Evolutionary conservation across 2,113 vertebrate genomes (phyloP).

Genomic region (Oriolus oriolus): DNA sequence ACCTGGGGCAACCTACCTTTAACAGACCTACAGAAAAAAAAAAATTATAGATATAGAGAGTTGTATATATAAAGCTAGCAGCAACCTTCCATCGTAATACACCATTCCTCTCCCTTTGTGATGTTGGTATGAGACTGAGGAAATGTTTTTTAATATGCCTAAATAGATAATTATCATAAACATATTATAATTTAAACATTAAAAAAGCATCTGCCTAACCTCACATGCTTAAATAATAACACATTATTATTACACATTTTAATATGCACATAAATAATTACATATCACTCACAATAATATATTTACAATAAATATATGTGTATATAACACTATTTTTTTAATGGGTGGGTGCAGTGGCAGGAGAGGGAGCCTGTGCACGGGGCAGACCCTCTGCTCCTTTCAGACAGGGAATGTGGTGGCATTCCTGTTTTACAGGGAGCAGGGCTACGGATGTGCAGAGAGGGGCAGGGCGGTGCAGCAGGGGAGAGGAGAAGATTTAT

Average conservation of each 20-base stretch:
- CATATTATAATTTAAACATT: neutral
- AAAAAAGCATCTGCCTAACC: neutral
- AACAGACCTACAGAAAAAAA: neutral
- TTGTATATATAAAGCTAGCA: neutral
- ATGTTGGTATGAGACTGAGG: neutral
- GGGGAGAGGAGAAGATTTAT: neutral
- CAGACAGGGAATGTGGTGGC: neutral
- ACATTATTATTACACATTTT: neutral
- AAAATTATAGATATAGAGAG: neutral
- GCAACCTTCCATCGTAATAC: neutral
- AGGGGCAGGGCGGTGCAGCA: neutral
- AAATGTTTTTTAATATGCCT: neutral
- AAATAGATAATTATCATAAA: neutral
- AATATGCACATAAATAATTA: neutral
- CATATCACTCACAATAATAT: neutral
- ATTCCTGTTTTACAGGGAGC: neutral
- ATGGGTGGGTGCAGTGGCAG: neutral
- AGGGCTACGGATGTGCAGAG: accelerated
- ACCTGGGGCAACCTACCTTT: neutral
- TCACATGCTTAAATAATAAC: neutral
- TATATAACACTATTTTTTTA: neutral
- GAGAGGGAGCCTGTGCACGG: neutral
- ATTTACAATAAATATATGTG: neutral
- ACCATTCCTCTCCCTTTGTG: neutral
- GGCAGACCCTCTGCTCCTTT: neutral